Conservation (phyloP, 2,113 vertebrate genomes). For the Platichthys stellatus region DNA sequence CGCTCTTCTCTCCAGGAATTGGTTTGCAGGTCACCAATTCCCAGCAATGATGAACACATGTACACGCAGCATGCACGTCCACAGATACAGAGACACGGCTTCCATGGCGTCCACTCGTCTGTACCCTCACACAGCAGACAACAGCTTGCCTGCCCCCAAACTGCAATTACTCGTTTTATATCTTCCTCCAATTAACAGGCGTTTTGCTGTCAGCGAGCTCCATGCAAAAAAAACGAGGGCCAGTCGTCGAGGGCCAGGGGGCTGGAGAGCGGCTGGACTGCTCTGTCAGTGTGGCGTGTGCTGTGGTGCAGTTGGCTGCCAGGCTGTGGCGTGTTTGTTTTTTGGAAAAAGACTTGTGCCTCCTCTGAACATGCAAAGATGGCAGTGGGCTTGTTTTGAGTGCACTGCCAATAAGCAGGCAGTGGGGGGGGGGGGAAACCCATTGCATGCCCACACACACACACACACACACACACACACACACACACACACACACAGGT, state of each 20-base stretch:
- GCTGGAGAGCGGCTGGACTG: conserved; percentile 32
- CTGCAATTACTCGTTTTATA: conserved; percentile 70
- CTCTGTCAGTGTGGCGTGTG: conserved; percentile 29
- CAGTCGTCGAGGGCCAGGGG: conserved; percentile 37
- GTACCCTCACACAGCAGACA: conserved; percentile 35
- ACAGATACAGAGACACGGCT: conserved; percentile 2
- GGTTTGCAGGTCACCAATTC: conserved; percentile 28
- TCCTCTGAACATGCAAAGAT: conserved; percentile 51
- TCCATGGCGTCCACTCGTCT: conserved; percentile 23
- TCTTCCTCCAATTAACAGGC: conserved; percentile 63
- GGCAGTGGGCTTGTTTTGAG: conserved; percentile 27
- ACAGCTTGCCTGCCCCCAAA: conserved; percentile 60
- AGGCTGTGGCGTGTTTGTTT: conserved; percentile 47
- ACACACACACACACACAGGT: conserved; percentile 23
- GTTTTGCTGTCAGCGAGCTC: conserved; percentile 59
- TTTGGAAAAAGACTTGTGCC: conserved; percentile 39
- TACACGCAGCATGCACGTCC: not conserved
- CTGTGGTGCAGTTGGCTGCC: conserved; percentile 42
- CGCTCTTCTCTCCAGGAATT: conserved; percentile 34
- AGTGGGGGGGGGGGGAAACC: conserved; percentile 1
- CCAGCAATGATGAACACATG: conserved; percentile 14
- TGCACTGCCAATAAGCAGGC: conserved; percentile 45
- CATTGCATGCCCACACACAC: conserved; percentile 10
- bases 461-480: conserved; percentile 24
- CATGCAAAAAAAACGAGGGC: conserved; percentile 53